Conservation (phyloP, 30 jellyfish, hydroid and myxozoan genomes). For the Sanderia malayensis region DNA sequence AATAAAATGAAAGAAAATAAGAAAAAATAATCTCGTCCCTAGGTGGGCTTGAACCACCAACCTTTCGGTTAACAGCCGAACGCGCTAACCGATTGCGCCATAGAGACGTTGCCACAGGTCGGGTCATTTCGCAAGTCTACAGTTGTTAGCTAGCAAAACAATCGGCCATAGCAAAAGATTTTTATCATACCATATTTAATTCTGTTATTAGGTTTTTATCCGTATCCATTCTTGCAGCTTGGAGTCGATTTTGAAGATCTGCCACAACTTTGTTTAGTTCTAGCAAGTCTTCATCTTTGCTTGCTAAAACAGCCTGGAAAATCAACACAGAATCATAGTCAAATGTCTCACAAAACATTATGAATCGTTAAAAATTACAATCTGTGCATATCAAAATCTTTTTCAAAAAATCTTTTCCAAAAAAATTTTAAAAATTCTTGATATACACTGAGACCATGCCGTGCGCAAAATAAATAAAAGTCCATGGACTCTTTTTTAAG, state of each 20-base stretch:
- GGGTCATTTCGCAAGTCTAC: not conserved
- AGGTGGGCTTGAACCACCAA: slow-evolving; percentile 64
- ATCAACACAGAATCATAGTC: too few relatives aligned
- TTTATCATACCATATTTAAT: slow-evolving; percentile 35
- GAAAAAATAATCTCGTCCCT: slow-evolving; percentile 19
- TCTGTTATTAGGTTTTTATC: slow-evolving; percentile 67
- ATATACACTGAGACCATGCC: too few relatives aligned
- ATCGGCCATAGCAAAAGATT: too few relatives aligned
- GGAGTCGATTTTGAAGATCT: slow-evolving; percentile 66
- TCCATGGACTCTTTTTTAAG: too few relatives aligned
- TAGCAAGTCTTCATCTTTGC: slow-evolving; percentile 67
- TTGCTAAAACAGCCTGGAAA: slow-evolving; percentile 46
- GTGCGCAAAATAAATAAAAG: too few relatives aligned
- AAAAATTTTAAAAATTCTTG: too few relatives aligned
- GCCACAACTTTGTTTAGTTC: slow-evolving; percentile 14
- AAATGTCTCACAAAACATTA: too few relatives aligned
- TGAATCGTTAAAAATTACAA: too few relatives aligned
- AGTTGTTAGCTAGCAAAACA: too few relatives aligned
- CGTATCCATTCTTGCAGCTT: slow-evolving; percentile 76
- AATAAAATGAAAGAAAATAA: not conserved
- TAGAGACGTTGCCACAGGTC: slow-evolving; percentile 8
- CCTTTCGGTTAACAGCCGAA: slow-evolving; percentile 60
- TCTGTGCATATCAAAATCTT: too few relatives aligned
- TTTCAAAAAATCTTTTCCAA: too few relatives aligned
- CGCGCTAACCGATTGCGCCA: slow-evolving; percentile 61